Evolutionary conservation across 2,113 vertebrate species (phyloP).

Genomic region (Furnarius figulus): DNA sequence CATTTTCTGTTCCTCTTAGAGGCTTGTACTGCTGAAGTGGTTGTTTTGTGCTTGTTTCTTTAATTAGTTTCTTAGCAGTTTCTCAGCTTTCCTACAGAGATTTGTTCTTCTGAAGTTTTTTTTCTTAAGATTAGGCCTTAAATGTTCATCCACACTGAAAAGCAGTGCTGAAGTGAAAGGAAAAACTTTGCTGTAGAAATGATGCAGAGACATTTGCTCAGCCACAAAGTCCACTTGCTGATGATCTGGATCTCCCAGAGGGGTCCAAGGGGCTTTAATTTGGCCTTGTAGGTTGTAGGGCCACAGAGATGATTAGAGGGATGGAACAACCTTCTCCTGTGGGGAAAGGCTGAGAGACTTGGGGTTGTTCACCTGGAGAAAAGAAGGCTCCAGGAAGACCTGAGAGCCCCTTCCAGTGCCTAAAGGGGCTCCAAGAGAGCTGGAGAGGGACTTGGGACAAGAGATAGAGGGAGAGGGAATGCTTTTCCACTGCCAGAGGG

Average conservation of each 20-base stretch:
- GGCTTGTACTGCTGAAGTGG: neutral
- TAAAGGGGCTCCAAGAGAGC: neutral
- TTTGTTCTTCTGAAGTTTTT: neutral
- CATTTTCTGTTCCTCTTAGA: neutral
- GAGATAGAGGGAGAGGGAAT: neutral
- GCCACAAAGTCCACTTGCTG: neutral
- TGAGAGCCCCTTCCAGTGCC: neutral
- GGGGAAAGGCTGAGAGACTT: too few species aligned
- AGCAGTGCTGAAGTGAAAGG: neutral
- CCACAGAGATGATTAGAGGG: neutral
- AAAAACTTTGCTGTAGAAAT: neutral
- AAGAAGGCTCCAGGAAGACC: neutral
- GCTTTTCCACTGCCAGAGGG: neutral
- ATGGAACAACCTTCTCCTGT: too few species aligned
- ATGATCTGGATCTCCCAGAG: neutral
- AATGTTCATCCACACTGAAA: neutral
- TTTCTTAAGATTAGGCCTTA: conserved; percentile 39
- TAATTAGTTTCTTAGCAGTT: conserved; percentile 47
- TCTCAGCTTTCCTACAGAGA: conserved; percentile 25
- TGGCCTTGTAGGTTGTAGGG: neutral
- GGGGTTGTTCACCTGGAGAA: neutral
- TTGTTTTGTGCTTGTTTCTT: conserved; percentile 25
- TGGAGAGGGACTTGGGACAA: neutral
- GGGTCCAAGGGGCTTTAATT: neutral
- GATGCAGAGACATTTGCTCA: neutral